A percentile compares a stretch with the other conserved stretches of the same genome.
phyloP scores from a whole-genome alignment of 2,888 invertebrate species.

The Prosopocoilus inquinatus region DNA sequence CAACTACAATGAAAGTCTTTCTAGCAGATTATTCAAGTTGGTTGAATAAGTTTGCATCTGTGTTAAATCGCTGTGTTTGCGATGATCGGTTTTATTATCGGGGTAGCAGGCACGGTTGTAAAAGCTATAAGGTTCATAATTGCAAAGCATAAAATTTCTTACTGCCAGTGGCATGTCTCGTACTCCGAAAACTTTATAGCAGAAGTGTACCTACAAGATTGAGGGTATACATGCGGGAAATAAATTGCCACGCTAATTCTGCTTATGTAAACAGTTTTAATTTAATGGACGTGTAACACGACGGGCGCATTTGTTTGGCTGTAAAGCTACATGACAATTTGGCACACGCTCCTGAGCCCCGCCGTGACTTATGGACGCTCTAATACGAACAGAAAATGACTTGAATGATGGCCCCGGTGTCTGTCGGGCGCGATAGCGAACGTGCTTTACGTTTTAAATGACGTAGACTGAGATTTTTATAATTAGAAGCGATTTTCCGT shows the following conservation, averaged over 20 bases:
- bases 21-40: too few species aligned
- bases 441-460: not conserved
- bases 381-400: constrained; percentile 12
- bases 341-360: constrained; percentile 2
- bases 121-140: too few species aligned
- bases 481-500: not conserved
- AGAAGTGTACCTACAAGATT: too few species aligned
- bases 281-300: constrained; percentile 7
- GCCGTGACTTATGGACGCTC: constrained; percentile 6
- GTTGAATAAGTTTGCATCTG: too few species aligned
- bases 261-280: constrained; percentile 10
- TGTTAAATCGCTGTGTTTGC: too few species aligned
- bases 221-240: not conserved
- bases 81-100: too few species aligned
- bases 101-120: too few species aligned
- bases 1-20: too few species aligned
- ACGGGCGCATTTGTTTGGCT: constrained; percentile 6
- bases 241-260: constrained; percentile 11
- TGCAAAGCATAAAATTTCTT: too few species aligned
- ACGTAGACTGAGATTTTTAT: not conserved
- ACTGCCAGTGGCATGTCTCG: too few species aligned
- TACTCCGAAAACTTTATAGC: too few species aligned
- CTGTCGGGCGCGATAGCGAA: not conserved
- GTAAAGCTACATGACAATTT: constrained; percentile 6
- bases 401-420: constrained; percentile 9